phyloP scores from a whole-genome alignment of 2,888 invertebrate species.

The Rugalucina vietnamica region DNA sequence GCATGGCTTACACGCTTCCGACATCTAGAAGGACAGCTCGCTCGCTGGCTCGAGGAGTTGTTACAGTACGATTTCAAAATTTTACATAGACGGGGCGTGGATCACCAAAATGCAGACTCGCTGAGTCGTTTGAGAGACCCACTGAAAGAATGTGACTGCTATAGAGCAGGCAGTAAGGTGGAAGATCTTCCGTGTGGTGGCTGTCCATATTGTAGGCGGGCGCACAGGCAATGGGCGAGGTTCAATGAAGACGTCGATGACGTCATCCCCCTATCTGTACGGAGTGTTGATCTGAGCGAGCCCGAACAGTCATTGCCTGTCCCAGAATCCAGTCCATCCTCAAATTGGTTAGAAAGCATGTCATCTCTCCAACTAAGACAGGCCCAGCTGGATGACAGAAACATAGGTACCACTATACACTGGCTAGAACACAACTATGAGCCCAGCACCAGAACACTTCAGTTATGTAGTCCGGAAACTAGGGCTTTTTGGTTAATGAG shows the following conservation, averaged over 20 bases:
- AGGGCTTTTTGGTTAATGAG: too few relatives aligned
- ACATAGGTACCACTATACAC: too few relatives aligned
- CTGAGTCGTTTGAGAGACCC: background rate
- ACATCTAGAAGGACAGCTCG: background rate
- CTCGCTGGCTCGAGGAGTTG: constrained; percentile 15
- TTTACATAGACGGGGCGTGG: background rate
- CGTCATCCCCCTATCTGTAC: constrained; percentile 21
- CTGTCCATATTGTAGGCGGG: constrained; percentile 10
- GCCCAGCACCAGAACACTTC: too few relatives aligned
- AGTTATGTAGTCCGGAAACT: too few relatives aligned
- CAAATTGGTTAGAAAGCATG: too few relatives aligned
- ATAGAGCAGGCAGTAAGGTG: background rate
- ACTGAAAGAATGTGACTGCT: background rate
- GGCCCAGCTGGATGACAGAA: too few relatives aligned
- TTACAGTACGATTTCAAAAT: background rate
- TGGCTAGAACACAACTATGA: too few relatives aligned
- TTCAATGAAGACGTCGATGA: constrained; percentile 19
- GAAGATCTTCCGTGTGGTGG: background rate
- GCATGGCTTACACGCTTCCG: background rate
- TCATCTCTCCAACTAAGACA: too few relatives aligned
- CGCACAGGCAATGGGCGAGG: background rate
- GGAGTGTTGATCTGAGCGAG: too few relatives aligned
- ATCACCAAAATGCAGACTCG: background rate
- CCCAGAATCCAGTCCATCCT: too few relatives aligned
- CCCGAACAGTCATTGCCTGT: too few relatives aligned